These are phyloP conservation scores for Lissocephala sabroskyi DNA, from an alignment of 2,888 invertebrate genomes.

Conservation along the genomic window DNA sequence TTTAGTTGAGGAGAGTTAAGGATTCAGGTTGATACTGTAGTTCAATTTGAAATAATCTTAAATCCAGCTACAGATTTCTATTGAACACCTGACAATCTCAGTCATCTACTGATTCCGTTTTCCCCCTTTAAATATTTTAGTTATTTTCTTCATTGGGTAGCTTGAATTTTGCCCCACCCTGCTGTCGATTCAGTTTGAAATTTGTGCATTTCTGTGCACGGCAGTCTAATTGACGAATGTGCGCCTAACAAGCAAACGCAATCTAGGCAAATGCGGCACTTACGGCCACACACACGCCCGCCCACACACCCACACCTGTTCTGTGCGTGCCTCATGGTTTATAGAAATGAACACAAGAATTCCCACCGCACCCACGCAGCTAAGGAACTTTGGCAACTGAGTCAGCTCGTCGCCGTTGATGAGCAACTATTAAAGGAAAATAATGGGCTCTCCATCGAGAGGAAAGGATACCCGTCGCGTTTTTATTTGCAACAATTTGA, in stretches of 20 bases:
- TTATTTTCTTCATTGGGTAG: too few relatives aligned
- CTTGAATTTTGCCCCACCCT: too few relatives aligned
- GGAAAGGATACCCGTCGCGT: conserved; percentile 12
- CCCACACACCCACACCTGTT: neutral
- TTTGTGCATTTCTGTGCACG: conserved; percentile 21
- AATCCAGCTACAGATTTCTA: too few relatives aligned
- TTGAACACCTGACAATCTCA: too few relatives aligned
- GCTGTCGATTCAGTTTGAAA: too few relatives aligned
- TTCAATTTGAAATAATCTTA: too few relatives aligned
- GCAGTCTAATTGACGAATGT: conserved; percentile 57
- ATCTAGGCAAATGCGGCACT: conserved; percentile 30
- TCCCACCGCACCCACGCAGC: conserved; percentile 15
- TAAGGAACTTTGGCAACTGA: neutral
- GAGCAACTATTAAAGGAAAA: conserved; percentile 66
- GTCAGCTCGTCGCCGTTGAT: conserved; percentile 26
- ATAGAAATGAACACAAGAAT: conserved; percentile 56
- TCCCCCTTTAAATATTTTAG: too few relatives aligned
- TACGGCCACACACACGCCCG: conserved; percentile 3
- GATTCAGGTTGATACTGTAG: too few relatives aligned
- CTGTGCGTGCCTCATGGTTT: too few relatives aligned
- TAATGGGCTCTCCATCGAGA: conserved; percentile 49
- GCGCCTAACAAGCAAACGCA: conserved; percentile 43
- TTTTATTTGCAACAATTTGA: conserved; percentile 59
- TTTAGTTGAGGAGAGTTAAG: too few relatives aligned
- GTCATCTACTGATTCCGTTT: too few relatives aligned